phyloP scores from a whole-genome alignment of 2,113 vertebrate genomes.

The Echinops telfairi region DNA sequence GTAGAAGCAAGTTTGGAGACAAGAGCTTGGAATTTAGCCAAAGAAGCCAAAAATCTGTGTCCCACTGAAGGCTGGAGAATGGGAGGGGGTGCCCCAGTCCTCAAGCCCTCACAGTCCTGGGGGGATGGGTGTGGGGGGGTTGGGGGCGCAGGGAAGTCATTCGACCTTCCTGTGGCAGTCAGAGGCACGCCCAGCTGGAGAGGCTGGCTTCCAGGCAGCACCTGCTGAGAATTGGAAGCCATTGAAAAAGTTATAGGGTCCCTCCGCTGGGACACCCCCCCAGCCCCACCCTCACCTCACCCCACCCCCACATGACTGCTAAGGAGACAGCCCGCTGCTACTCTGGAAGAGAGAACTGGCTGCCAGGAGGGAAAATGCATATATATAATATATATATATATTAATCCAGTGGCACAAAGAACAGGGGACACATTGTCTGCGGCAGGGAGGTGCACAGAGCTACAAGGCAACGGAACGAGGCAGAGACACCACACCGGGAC shows the following conservation, averaged over 20 bases:
- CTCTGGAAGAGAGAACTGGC: not conserved
- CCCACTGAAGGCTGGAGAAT: not conserved
- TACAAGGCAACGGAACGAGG: not conserved
- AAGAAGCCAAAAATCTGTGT: fast-evolving
- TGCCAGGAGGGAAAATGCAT: not conserved
- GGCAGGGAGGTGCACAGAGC: not conserved
- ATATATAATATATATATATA: too few species aligned
- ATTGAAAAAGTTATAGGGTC: not conserved
- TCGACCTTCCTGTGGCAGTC: too few species aligned
- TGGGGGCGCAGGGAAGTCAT: not conserved
- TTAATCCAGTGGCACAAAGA: not conserved
- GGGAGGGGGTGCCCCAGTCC: fast-evolving
- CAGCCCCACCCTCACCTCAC: too few species aligned
- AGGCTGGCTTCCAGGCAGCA: not conserved
- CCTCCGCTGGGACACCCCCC: not conserved
- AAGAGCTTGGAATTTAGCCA: too few species aligned
- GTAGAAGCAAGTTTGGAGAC: too few species aligned
- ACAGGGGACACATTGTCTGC: not conserved
- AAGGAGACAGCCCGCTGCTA: not conserved
- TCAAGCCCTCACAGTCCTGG: not conserved
- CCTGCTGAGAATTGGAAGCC: not conserved
- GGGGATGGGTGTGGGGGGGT: too few species aligned
- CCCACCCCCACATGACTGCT: not conserved
- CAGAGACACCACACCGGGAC: not conserved
- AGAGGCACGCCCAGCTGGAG: not conserved